A percentile compares a stretch with the other conserved stretches of the same genome.
phyloP scores from a whole-genome alignment of 2,113 vertebrate genomes.

The Serinus canaria region DNA sequence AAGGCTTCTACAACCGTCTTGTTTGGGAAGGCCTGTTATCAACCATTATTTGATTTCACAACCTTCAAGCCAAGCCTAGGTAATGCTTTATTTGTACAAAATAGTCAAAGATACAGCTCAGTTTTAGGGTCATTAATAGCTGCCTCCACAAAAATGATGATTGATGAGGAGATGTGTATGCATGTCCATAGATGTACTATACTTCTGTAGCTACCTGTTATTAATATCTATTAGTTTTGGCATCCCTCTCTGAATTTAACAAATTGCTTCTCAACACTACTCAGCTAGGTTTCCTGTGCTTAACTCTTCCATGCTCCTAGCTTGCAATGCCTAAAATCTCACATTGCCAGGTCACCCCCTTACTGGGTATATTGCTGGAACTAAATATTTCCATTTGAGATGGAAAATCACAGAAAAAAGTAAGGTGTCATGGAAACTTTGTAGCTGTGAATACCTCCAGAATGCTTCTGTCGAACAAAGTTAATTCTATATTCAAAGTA shows the following conservation, averaged over 20 bases:
- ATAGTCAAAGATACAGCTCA: background rate
- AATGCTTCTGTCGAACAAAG: background rate
- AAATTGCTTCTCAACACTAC: background rate
- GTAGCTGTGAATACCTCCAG: background rate
- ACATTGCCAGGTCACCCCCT: accelerated
- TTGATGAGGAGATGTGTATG: background rate
- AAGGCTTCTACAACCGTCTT: background rate
- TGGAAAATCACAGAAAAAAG: background rate
- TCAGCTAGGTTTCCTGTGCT: background rate
- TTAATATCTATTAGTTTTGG: background rate
- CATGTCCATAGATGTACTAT: background rate
- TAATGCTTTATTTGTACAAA: background rate
- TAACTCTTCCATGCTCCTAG: background rate
- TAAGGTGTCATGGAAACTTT: background rate
- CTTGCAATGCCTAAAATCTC: background rate
- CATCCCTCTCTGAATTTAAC: background rate
- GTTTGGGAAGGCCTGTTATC: background rate
- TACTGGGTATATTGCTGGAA: background rate
- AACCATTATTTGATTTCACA: background rate
- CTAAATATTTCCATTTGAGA: background rate
- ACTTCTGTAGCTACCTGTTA: background rate
- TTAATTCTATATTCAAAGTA: background rate
- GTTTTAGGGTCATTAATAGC: background rate
- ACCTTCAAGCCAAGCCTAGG: background rate
- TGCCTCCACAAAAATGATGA: background rate